Conservation (phyloP, 2,888 invertebrate genomes). For the Notocelia uddmanniana region DNA sequence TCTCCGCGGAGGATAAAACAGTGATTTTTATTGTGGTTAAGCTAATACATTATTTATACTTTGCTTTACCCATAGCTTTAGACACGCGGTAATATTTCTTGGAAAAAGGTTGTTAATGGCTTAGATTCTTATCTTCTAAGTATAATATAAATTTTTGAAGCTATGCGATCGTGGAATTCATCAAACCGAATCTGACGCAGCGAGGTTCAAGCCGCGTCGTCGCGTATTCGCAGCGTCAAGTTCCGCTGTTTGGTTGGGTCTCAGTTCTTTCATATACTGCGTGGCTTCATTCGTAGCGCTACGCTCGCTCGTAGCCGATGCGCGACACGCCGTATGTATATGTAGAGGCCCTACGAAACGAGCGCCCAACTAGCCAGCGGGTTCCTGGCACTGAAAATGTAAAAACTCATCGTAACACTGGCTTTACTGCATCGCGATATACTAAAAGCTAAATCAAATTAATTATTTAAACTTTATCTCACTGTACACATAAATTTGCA, state of each 20-base stretch:
- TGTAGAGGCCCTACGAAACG: no score
- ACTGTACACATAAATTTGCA: background rate
- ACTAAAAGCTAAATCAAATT: no score
- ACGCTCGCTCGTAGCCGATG: no score
- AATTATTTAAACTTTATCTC: background rate
- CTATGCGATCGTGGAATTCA: no score
- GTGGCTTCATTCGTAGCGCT: no score
- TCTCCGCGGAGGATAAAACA: constrained; percentile 32
- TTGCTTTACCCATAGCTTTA: constrained; percentile 12
- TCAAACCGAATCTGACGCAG: background rate
- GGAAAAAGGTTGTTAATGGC: background rate
- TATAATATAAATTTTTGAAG: no score
- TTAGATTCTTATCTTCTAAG: no score
- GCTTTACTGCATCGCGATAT: no score
- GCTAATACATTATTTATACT: constrained; percentile 39
- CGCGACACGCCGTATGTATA: no score
- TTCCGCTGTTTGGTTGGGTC: background rate
- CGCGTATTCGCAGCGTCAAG: background rate
- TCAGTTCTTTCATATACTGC: background rate
- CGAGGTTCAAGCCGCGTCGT: background rate
- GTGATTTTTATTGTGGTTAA: constrained; percentile 43
- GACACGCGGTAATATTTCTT: background rate
- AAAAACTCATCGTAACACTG: no score
- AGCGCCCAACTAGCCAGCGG: no score
- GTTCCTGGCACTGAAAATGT: no score